Evolutionary conservation across 2,888 invertebrate genomes (phyloP).

Genomic region (Apomyelois bistriatella): DNA sequence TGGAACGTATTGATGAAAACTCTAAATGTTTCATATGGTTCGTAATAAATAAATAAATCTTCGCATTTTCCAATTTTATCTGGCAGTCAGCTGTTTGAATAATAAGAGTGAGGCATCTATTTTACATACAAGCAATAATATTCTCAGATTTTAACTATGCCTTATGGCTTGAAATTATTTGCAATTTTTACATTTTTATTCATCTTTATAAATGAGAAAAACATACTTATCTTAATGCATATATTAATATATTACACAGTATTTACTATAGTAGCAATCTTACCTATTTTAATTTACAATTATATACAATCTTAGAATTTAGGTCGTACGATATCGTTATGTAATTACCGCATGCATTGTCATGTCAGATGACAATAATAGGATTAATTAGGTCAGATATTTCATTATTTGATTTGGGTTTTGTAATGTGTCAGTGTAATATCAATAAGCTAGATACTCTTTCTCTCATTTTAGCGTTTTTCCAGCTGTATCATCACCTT

Average conservation of each 20-base stretch:
- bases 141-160: too few relatives aligned
- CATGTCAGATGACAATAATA: neutral
- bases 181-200: too few relatives aligned
- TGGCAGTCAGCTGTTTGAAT: too few relatives aligned
- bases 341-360: conserved; percentile 5
- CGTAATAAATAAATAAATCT: too few relatives aligned
- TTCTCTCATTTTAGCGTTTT: neutral
- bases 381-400: neutral
- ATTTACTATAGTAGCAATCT: neutral
- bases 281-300: conserved; percentile 17
- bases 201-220: neutral
- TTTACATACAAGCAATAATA: too few relatives aligned
- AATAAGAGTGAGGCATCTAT: too few relatives aligned
- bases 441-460: too few relatives aligned
- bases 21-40: too few relatives aligned
- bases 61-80: too few relatives aligned
- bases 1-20: too few relatives aligned
- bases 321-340: neutral
- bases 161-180: too few relatives aligned
- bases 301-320: conserved; percentile 18
- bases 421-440: neutral
- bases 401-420: neutral
- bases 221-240: neutral
- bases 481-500: too few relatives aligned
- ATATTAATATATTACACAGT: neutral